Evolutionary conservation across 2,113 vertebrate species (phyloP), one percentile per base, ranked within the genome.

Genomic region (Hydropotes inermis): DNA sequence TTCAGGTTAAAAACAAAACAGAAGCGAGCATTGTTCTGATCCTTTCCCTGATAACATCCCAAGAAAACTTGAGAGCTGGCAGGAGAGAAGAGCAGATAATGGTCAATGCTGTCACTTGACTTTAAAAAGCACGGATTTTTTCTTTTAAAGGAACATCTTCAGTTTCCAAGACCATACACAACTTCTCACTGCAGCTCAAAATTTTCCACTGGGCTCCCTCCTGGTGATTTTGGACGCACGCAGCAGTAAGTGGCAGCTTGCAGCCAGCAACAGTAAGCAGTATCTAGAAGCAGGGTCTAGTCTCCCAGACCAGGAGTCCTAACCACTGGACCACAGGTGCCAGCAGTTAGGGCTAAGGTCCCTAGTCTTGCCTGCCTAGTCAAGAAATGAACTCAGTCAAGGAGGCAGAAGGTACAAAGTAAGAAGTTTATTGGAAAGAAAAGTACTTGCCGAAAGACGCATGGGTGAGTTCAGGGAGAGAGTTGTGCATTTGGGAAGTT

Each of bases 1-100:
- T 95, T 96, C 96, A 94, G 92, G 97, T 98, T 92, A 96, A 86
- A 97, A 95, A 70, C 97, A 88, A 70, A 89, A 98, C 95, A 98
- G 88, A 97, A 98, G 96, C 30, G 6, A 54, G 47, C 96, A 95
- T 97, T 98, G 98, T 98, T 97, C 89, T n/a, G 95, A 95, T 91
- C 45, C 70, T 84, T 76, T 93, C 86, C 97, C 67, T 70, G 96
- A 97, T 97, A 91, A 91, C 91, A 87, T 58, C 97, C 97, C 95
- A 89, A 93, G 96, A 91, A 98, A 97, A 89, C 92, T 83, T 70
- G 3, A 83, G 96, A 88, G 30, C 82, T 96, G 95, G 94, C 97
- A 96, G 78, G 64, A 74, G 67, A 97, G 85, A 88, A 82, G 82
- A 93, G 67, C 86, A 94, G 95, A 96, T 88, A 76, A 36, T 36